Evolutionary conservation across 1,140 invertebrate species (phyloP).

Genomic region (Apis mellifera): DNA sequence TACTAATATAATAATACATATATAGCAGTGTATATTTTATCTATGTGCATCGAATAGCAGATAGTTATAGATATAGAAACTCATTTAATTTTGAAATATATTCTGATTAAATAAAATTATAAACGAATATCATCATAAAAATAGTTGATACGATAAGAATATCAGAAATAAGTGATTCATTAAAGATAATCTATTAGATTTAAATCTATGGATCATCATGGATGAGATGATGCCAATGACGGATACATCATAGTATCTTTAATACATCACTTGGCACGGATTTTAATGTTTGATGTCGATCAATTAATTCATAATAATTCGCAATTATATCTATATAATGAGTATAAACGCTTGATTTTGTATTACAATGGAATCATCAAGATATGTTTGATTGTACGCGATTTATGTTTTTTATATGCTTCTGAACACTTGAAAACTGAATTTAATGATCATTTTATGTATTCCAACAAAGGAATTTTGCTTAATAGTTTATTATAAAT

Average conservation of each 20-base stretch:
- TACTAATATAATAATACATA: neutral
- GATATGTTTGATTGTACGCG: slow-evolving; percentile 34
- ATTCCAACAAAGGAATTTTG: neutral
- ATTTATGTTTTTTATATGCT: neutral
- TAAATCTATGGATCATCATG: neutral
- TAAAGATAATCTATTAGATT: slow-evolving; percentile 25
- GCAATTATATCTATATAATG: slow-evolving; percentile 22
- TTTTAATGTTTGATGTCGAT: slow-evolving; percentile 41
- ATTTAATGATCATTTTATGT: neutral
- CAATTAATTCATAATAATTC: slow-evolving; percentile 28
- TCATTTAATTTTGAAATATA: neutral
- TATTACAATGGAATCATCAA: slow-evolving; percentile 29
- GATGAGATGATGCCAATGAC: neutral
- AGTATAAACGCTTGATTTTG: slow-evolving; percentile 31
- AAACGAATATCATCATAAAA: neutral
- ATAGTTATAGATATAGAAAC: slow-evolving; percentile 2
- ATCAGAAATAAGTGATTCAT: slow-evolving; percentile 18
- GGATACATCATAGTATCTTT: slow-evolving; percentile 52
- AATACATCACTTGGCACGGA: slow-evolving; percentile 72
- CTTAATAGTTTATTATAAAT: neutral
- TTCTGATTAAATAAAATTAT: neutral
- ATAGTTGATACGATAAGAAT: too few relatives aligned
- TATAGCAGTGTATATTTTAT: neutral
- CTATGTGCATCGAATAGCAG: neutral
- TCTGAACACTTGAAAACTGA: neutral